Percentiles rank a stretch among this genome's conserved stretches.
These are phyloP conservation scores for Podiceps cristatus DNA, from an alignment of 2,113 vertebrate species.

Conservation along the genomic window DNA sequence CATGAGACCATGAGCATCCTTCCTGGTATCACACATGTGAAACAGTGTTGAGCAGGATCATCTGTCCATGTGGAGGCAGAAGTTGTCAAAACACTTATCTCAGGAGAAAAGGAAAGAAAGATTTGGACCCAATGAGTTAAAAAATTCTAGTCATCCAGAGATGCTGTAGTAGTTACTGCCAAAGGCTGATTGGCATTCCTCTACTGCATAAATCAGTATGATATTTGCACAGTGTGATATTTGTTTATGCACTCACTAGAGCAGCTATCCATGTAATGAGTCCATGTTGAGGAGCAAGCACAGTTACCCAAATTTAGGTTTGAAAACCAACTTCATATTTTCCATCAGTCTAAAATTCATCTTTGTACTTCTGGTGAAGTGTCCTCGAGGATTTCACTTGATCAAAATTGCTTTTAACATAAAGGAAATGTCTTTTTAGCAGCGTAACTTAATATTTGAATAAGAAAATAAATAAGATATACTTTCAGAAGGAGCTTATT, in stretches of 20 bases:
- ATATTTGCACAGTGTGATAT: neutral
- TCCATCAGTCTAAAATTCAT: neutral
- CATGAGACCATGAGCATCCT: neutral
- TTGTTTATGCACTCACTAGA: neutral
- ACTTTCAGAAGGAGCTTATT: neutral
- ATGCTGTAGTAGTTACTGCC: neutral
- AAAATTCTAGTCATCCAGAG: neutral
- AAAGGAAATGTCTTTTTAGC: neutral
- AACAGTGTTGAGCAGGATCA: neutral
- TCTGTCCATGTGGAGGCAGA: neutral
- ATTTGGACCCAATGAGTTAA: neutral
- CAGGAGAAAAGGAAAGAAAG: neutral
- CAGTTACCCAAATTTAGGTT: neutral
- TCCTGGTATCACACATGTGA: neutral
- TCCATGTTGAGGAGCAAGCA: neutral
- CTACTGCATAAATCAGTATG: neutral
- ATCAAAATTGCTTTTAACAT: neutral
- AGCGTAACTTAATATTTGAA: neutral
- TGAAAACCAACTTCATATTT: neutral
- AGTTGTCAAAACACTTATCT: neutral
- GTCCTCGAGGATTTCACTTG: neutral
- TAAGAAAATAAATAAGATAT: neutral
- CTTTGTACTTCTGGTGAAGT: neutral
- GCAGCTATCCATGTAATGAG: neutral
- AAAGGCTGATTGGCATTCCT: neutral